Evolutionary conservation across 2,888 invertebrate genomes (phyloP).

Genomic region (Scaptomyza flava): DNA sequence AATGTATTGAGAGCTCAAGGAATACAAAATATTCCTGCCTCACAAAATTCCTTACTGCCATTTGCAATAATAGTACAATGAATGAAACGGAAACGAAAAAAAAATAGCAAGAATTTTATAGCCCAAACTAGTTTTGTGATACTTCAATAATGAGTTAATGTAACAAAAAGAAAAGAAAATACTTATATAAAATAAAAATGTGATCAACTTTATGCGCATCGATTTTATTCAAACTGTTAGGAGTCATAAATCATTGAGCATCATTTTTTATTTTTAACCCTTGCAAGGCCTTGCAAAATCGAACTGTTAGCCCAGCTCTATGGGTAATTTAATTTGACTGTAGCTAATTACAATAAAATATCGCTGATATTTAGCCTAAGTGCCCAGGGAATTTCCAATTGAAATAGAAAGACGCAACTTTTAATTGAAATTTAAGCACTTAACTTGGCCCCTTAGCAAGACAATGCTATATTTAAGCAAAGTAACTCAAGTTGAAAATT

Average conservation of each 20-base stretch:
- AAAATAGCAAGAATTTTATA: slow-evolving; percentile 1
- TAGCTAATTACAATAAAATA: slow-evolving; percentile 67
- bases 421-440: slow-evolving; percentile 80
- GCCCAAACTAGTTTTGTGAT: neutral
- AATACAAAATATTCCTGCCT: slow-evolving; percentile 37
- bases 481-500: neutral
- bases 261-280: neutral
- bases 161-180: no score
- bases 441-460: slow-evolving; percentile 55
- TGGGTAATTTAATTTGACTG: slow-evolving; percentile 55
- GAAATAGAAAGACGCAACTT: slow-evolving; percentile 58
- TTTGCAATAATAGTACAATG: slow-evolving; percentile 21
- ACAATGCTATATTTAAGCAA: slow-evolving; percentile 6
- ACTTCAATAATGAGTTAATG: neutral
- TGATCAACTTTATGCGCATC: no score
- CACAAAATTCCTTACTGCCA: slow-evolving; percentile 27
- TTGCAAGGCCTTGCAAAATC: slow-evolving; percentile 3
- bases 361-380: slow-evolving; percentile 61
- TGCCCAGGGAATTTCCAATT: slow-evolving; percentile 39
- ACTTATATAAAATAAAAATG: no score
- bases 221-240: neutral
- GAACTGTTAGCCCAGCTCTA: neutral
- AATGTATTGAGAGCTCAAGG: slow-evolving; percentile 57
- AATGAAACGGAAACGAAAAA: neutral
- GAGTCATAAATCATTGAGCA: neutral